Conservation (phyloP, 2,113 vertebrate species). For the Procavia capensis region DNA sequence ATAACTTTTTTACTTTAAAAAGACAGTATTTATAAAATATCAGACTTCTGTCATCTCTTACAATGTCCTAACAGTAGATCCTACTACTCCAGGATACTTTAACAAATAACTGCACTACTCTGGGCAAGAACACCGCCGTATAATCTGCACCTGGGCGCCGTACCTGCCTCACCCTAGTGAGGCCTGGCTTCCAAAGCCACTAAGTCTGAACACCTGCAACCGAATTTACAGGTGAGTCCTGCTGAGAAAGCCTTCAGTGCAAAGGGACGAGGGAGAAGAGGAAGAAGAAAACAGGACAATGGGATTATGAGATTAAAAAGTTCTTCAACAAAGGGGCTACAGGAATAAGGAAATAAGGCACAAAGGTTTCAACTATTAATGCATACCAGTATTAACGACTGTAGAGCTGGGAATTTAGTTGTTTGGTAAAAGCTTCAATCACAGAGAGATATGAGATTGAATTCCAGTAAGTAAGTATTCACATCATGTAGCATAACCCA, state of each 20-base stretch:
- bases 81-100: not conserved
- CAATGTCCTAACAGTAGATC: not conserved
- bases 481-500: conserved; percentile 25
- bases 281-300: not conserved
- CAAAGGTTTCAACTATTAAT: not conserved
- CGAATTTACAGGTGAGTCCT: not conserved
- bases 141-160: not conserved
- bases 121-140: not conserved
- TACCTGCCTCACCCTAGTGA: not conserved
- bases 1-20: not conserved
- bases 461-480: conserved; percentile 57
- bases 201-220: not conserved
- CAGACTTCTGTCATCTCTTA: not conserved
- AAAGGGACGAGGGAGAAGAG: not conserved
- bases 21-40: not conserved
- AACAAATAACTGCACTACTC: not conserved
- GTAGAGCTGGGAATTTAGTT: not conserved
- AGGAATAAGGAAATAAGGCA: not conserved
- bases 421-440: conserved; percentile 22
- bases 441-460: conserved; percentile 36
- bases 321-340: not conserved
- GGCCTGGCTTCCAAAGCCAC: not conserved
- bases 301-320: not conserved
- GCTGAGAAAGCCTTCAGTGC: not conserved
- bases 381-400: not conserved